Evolutionary conservation across 2,113 vertebrate genomes (phyloP).

Genomic region (Oncorhynchus kisutch): DNA sequence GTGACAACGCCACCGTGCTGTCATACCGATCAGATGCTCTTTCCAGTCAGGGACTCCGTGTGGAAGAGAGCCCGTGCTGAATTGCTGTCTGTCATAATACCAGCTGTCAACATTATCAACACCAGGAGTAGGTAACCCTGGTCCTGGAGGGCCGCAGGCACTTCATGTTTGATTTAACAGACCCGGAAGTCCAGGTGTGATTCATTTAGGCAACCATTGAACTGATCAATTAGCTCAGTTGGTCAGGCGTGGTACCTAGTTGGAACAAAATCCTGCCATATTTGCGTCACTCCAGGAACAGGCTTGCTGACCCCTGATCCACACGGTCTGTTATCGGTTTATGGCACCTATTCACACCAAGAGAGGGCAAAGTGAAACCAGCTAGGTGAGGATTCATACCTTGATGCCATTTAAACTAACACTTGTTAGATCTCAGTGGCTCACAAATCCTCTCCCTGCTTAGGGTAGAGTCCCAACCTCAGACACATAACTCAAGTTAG

Average conservation of each 20-base stretch:
- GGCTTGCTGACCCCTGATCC: background rate
- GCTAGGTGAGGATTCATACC: background rate
- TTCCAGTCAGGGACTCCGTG: background rate
- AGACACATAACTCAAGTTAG: slow-evolving; percentile 7
- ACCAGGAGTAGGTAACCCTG: background rate
- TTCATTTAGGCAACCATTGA: too few species aligned
- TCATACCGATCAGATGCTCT: background rate
- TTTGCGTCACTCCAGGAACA: too few species aligned
- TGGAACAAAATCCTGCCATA: too few species aligned
- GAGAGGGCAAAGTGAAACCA: background rate
- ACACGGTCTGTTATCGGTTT: background rate
- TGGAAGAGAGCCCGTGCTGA: background rate
- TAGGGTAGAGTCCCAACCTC: slow-evolving; percentile 11
- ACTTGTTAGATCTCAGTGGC: background rate
- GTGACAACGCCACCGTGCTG: background rate
- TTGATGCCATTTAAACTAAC: background rate
- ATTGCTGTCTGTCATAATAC: background rate
- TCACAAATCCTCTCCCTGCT: background rate
- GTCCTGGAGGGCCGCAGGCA: too few species aligned
- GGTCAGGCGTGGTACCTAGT: too few species aligned
- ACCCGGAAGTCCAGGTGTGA: too few species aligned
- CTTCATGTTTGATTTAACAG: too few species aligned
- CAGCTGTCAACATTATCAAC: background rate
- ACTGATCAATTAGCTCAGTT: too few species aligned
- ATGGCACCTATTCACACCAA: background rate